These are phyloP conservation scores for Folsomia candida DNA, from an alignment of 2,888 invertebrate genomes.

Conservation along the genomic window DNA sequence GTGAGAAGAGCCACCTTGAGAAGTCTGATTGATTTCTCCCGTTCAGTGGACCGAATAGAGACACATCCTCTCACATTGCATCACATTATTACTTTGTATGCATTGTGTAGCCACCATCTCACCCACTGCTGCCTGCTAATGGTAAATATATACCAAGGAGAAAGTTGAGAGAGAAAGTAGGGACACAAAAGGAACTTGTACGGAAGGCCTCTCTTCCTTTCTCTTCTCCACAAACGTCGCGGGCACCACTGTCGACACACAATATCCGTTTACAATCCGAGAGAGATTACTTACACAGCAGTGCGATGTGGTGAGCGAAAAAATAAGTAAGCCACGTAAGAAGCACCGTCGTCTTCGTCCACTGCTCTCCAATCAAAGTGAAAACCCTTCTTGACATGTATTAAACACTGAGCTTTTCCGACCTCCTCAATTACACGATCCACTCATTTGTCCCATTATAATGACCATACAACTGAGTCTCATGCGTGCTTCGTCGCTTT, in stretches of 20 bases:
- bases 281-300: too few relatives aligned
- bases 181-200: not conserved
- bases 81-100: conserved; percentile 1
- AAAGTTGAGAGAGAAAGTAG: not conserved
- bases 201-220: not conserved
- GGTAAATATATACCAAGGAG: not conserved
- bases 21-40: conserved; percentile 8
- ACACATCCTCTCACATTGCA: not conserved
- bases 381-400: too few relatives aligned
- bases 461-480: too few relatives aligned
- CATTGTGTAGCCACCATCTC: not conserved
- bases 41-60: not conserved
- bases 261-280: not conserved
- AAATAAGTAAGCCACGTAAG: too few relatives aligned
- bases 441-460: too few relatives aligned
- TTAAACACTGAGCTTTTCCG: too few relatives aligned
- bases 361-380: too few relatives aligned
- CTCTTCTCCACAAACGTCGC: not conserved
- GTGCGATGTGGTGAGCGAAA: too few relatives aligned
- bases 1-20: not conserved
- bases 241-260: not conserved
- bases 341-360: too few relatives aligned
- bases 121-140: not conserved
- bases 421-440: too few relatives aligned
- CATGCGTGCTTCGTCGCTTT: too few relatives aligned